These are phyloP conservation scores for Anseranas semipalmata DNA, from an alignment of 2,113 vertebrate genomes.

Conservation along the genomic window DNA sequence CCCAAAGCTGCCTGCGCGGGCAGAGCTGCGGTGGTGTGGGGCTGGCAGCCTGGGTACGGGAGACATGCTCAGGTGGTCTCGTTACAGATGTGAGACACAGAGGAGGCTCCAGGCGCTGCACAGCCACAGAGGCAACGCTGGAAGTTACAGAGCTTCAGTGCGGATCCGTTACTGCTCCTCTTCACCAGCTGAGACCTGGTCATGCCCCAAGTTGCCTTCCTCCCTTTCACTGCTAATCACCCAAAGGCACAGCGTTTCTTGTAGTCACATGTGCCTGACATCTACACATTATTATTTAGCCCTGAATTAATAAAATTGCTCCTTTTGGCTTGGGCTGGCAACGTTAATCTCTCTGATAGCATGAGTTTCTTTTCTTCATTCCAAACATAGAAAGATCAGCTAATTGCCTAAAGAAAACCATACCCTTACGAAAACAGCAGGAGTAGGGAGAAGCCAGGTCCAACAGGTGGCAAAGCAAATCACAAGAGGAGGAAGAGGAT, in stretches of 20 bases:
- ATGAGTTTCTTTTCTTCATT: not conserved
- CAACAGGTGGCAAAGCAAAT: not conserved
- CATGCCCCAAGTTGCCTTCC: not conserved
- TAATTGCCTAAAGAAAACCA: not conserved
- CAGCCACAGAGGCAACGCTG: not conserved
- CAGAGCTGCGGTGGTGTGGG: rapidly evolving
- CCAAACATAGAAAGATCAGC: not conserved
- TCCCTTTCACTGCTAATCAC: not conserved
- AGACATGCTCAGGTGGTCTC: not conserved
- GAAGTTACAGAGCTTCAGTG: not conserved
- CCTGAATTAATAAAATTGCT: not conserved
- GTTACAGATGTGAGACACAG: not conserved
- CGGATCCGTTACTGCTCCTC: not conserved
- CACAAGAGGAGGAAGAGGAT: not conserved
- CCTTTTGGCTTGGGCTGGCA: not conserved
- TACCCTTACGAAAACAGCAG: not conserved
- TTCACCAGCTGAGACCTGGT: not conserved
- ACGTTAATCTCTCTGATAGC: not conserved
- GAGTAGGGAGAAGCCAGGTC: not conserved
- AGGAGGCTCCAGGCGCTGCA: not conserved
- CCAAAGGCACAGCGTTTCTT: not conserved
- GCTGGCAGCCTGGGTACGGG: not conserved
- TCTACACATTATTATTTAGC: not conserved
- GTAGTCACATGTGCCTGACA: not conserved
- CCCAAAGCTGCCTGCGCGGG: not conserved